Conservation (phyloP, 2,113 vertebrate species). For the Thryonomys swinderianus region DNA sequence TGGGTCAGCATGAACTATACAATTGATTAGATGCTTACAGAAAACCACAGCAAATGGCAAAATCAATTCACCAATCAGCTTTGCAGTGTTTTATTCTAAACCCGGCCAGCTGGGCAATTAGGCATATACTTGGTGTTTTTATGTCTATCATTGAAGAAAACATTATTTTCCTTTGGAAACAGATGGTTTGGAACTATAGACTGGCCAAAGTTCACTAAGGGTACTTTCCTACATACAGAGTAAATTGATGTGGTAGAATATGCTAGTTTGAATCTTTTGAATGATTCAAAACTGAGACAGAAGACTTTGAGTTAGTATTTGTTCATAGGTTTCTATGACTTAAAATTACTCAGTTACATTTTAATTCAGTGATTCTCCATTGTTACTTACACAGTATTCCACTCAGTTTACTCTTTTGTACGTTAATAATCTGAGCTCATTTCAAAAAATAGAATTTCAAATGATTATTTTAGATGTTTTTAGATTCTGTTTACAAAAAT, state of each 20-base stretch:
- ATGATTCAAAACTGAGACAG: constrained; percentile 62
- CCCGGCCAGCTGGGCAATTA: constrained; percentile 80
- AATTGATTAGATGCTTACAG: constrained; percentile 85
- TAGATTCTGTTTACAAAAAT: constrained; percentile 1
- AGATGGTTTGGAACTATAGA: constrained; percentile 70
- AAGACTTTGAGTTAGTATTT: constrained; percentile 43
- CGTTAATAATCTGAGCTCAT: constrained; percentile 37
- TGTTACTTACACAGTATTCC: constrained; percentile 51
- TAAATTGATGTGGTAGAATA: constrained; percentile 65
- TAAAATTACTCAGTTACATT: constrained; percentile 56
- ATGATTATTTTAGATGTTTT: constrained; percentile 32
- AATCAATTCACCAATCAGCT: constrained; percentile 86
- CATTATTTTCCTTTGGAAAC: constrained; percentile 76
- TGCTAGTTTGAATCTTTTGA: constrained; percentile 60
- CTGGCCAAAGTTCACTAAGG: constrained; percentile 68
- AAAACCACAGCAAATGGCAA: constrained; percentile 85
- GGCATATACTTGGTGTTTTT: constrained; percentile 79
- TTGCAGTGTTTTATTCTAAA: constrained; percentile 82
- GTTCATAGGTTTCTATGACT: constrained; percentile 48
- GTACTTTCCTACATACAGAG: constrained; percentile 40
- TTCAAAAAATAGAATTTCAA: constrained; percentile 43
- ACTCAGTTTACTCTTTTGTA: constrained; percentile 53
- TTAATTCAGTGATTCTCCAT: constrained; percentile 54
- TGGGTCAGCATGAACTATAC: constrained; percentile 82
- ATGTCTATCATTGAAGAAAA: constrained; percentile 82